Conservation (phyloP, 2,113 vertebrate genomes). For the Chitala chitala region DNA sequence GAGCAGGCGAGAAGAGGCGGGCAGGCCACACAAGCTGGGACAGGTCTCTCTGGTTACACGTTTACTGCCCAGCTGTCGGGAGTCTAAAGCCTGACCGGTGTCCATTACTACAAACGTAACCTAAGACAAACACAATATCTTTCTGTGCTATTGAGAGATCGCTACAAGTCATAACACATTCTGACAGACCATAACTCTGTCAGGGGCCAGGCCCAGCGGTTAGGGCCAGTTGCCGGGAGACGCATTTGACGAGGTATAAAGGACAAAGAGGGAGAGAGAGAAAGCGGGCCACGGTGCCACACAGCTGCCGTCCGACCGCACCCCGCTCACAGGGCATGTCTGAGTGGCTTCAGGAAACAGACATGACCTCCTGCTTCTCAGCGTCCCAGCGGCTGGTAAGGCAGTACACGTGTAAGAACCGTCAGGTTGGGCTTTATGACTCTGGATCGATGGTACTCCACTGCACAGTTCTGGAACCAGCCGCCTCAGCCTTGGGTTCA, state of each 20-base stretch:
- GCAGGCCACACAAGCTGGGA: conserved; percentile 17
- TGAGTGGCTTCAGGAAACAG: too few species aligned
- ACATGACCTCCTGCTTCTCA: too few species aligned
- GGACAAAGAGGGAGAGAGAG: conserved; percentile 2
- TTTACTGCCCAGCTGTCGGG: conserved; percentile 53
- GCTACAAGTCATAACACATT: conserved; percentile 51
- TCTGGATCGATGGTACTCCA: too few species aligned
- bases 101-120: conserved; percentile 52
- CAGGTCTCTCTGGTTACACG: conserved; percentile 43
- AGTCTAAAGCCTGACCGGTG: conserved; percentile 36
- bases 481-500: neutral
- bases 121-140: conserved; percentile 54
- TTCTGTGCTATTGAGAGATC: conserved; percentile 41
- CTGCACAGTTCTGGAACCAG: neutral
- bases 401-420: too few species aligned
- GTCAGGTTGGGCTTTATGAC: too few species aligned
- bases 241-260: neutral
- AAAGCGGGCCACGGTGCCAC: conserved; percentile 25
- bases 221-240: neutral
- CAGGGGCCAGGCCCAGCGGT: neutral
- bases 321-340: neutral
- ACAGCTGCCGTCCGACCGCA: neutral
- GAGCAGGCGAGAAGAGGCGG: conserved; percentile 19
- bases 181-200: conserved; percentile 38
- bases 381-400: too few species aligned